Conservation (phyloP, 2,888 invertebrate species). For the Mimumesa dahlbomi region DNA sequence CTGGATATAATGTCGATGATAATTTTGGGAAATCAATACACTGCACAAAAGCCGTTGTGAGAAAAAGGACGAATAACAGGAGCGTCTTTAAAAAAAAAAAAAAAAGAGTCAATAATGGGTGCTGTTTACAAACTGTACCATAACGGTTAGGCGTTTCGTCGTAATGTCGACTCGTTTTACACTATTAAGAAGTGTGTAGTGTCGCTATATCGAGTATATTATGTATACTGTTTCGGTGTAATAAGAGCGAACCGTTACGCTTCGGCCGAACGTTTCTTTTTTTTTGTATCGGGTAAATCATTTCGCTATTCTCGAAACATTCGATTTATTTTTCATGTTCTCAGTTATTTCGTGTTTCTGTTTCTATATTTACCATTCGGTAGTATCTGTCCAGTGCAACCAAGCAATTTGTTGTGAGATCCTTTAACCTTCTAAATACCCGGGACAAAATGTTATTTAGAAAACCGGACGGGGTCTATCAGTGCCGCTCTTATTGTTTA, state of each 20-base stretch:
- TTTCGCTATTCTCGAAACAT: constrained; percentile 8
- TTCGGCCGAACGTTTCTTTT: constrained; percentile 10
- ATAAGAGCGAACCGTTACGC: constrained; percentile 12
- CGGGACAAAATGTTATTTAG: too few species aligned
- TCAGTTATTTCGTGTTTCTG: too few species aligned
- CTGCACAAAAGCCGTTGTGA: background rate
- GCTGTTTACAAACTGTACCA: constrained; percentile 41
- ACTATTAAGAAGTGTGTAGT: constrained; percentile 1
- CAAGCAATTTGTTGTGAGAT: too few species aligned
- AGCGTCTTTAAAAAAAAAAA: too few species aligned
- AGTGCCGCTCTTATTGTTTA: too few species aligned
- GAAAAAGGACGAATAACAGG: background rate
- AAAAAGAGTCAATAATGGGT: constrained; percentile 56
- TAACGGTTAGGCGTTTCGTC: constrained; percentile 11
- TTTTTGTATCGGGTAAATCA: constrained; percentile 15
- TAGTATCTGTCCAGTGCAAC: too few species aligned
- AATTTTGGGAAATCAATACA: too few species aligned
- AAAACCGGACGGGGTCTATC: too few species aligned
- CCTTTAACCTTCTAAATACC: too few species aligned
- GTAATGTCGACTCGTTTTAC: constrained; percentile 7
- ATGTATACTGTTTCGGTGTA: constrained; percentile 5
- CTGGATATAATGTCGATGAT: too few species aligned
- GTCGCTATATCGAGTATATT: background rate
- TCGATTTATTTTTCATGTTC: too few species aligned
- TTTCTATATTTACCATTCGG: too few species aligned